phyloP scores from a whole-genome alignment of 2,113 vertebrate species.

The Gallinago undulata region DNA sequence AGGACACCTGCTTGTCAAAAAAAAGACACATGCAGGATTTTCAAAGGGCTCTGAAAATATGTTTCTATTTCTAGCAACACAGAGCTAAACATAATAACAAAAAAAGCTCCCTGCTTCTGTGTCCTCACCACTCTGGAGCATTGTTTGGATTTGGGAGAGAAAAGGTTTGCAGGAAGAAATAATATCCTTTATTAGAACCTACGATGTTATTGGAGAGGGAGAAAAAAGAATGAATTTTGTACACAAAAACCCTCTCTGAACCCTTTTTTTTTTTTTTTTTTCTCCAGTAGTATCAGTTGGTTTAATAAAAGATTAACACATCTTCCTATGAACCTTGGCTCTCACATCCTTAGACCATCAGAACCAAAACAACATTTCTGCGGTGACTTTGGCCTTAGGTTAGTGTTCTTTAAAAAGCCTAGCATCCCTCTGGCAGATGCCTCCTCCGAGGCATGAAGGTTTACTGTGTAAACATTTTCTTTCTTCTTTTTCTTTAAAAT shows the following conservation, averaged over 20 bases:
- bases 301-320: conserved; percentile 52
- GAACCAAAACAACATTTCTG: background rate
- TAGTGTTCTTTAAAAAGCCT: background rate
- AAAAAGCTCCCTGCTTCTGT: background rate
- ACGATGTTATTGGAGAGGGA: background rate
- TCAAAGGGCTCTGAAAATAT: background rate
- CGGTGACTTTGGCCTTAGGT: conserved; percentile 28
- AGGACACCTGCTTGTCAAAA: background rate
- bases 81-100: background rate
- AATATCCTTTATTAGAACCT: conserved; percentile 25
- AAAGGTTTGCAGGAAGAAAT: background rate
- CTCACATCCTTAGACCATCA: background rate
- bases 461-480: background rate
- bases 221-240: background rate
- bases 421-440: background rate
- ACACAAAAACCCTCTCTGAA: background rate
- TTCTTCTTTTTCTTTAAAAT: background rate
- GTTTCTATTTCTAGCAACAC: background rate
- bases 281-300: background rate
- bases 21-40: background rate
- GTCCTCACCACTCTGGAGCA: background rate
- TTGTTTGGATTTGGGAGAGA: background rate
- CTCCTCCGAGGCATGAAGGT: background rate
- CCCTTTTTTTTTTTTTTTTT: background rate
- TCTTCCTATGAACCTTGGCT: conserved; percentile 2